phyloP scores from a whole-genome alignment of 2,888 invertebrate species.

The Drosophila eohydei region DNA sequence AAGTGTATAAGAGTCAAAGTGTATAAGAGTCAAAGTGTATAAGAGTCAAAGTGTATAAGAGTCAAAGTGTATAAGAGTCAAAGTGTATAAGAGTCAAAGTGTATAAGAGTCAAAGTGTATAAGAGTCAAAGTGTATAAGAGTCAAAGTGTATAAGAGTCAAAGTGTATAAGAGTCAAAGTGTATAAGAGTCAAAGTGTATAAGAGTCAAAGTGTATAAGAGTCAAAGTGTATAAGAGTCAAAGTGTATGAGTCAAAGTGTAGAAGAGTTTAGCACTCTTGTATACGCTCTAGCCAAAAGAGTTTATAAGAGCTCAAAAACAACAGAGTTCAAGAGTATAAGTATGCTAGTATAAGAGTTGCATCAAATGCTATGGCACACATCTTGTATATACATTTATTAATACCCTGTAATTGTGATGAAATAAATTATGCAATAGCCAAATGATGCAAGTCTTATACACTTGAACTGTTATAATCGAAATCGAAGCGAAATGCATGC shows the following conservation, averaged over 20 bases:
- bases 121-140: too few relatives aligned
- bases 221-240: background rate
- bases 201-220: background rate
- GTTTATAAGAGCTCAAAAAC: background rate
- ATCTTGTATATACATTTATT: background rate
- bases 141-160: too few relatives aligned
- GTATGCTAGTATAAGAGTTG: background rate
- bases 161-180: too few relatives aligned
- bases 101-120: too few relatives aligned
- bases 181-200: too few relatives aligned
- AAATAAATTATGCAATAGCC: background rate
- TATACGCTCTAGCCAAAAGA: background rate
- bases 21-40: too few relatives aligned
- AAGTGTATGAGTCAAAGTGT: background rate
- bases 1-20: too few relatives aligned
- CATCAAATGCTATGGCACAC: background rate
- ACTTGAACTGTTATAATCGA: constrained; percentile 8
- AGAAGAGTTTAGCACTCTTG: background rate
- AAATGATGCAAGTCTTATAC: constrained; percentile 11
- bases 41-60: too few relatives aligned
- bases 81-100: too few relatives aligned
- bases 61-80: too few relatives aligned
- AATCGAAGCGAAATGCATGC: constrained; percentile 14
- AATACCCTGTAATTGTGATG: background rate
- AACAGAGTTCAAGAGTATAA: background rate